phyloP scores from a whole-genome alignment of 2,113 vertebrate genomes.

The Gyps fulvus region DNA sequence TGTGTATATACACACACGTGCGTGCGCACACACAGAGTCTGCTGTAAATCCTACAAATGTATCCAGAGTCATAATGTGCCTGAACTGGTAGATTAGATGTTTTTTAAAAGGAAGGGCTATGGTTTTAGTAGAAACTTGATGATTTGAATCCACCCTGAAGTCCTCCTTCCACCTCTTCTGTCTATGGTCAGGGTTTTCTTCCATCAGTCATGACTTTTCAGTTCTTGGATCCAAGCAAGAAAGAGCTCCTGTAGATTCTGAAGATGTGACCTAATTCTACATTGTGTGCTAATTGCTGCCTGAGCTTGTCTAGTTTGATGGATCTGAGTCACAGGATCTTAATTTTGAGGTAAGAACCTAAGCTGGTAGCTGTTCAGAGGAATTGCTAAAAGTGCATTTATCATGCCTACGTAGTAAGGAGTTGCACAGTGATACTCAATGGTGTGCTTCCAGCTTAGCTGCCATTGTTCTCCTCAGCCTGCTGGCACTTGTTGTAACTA shows the following conservation, averaged over 20 bases:
- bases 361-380: neutral
- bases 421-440: neutral
- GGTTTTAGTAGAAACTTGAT: neutral
- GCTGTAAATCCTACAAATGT: neutral
- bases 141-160: neutral
- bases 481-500: neutral
- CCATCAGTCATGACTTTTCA: neutral
- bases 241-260: slow-evolving; percentile 62
- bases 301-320: slow-evolving; percentile 9
- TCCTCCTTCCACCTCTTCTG: neutral
- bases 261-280: neutral
- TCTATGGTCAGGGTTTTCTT: neutral
- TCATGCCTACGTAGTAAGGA: neutral
- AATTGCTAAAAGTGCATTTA: neutral
- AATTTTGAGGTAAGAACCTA: slow-evolving; percentile 17
- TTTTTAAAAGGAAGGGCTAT: neutral
- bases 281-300: neutral
- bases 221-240: neutral
- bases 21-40: neutral
- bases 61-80: neutral
- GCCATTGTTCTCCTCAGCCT: neutral
- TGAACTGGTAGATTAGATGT: neutral
- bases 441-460: neutral
- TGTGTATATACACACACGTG: too few species aligned
- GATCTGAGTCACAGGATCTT: slow-evolving; percentile 17